Percentiles rank a stretch among this genome's conserved stretches.
phyloP scores from a whole-genome alignment of 2,113 vertebrate genomes.

The Vireo altiloquus region DNA sequence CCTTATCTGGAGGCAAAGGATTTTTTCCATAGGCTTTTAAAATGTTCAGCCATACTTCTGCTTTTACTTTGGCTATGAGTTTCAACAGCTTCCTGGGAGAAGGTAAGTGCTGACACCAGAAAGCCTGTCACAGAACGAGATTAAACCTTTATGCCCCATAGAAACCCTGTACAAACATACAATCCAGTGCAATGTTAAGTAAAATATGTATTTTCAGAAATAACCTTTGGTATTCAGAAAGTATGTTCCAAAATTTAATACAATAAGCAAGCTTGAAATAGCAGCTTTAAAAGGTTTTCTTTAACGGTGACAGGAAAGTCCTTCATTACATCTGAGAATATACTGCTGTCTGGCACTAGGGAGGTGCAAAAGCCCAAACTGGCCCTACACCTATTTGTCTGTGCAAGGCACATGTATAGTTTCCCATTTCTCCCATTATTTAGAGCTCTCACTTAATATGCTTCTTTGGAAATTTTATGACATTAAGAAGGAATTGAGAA shows the following conservation, averaged over 20 bases:
- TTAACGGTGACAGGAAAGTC: background rate
- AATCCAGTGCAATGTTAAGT: background rate
- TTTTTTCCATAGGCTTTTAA: background rate
- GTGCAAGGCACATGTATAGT: background rate
- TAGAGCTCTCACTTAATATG: background rate
- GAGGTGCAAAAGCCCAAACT: background rate
- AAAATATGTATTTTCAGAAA: background rate
- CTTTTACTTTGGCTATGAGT: constrained; percentile 1
- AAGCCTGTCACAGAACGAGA: background rate
- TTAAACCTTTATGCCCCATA: background rate
- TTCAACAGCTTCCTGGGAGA: background rate
- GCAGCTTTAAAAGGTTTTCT: background rate
- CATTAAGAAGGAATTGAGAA: background rate
- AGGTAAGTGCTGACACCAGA: background rate
- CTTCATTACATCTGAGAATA: background rate
- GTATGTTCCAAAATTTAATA: background rate
- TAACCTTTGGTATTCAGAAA: background rate
- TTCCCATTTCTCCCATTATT: background rate
- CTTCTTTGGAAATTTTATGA: background rate
- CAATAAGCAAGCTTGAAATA: background rate
- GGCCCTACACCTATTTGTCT: background rate
- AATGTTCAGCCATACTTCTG: constrained; percentile 5
- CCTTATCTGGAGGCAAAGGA: background rate
- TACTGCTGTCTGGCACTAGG: background rate
- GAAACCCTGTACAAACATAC: background rate